Evolutionary conservation across 1,140 invertebrate genomes (phyloP).

Genomic region (Contarinia nasturtii): DNA sequence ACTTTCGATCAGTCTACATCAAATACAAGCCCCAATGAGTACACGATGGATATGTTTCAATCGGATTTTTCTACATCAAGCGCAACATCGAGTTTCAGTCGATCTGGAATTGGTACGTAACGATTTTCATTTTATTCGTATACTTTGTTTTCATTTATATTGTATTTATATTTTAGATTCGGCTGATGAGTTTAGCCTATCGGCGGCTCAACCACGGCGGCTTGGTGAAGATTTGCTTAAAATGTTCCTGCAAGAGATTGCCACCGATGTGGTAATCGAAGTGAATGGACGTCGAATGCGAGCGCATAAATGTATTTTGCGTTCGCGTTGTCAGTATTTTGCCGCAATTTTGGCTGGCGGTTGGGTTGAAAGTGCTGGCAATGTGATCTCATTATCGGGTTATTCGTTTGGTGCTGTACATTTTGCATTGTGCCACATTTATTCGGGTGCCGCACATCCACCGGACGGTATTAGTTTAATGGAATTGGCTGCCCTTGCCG

Average conservation of each 20-base stretch:
- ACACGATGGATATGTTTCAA: conserved; percentile 15
- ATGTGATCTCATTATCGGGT: conserved; percentile 66
- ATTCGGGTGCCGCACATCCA: conserved; percentile 69
- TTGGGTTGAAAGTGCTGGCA: conserved; percentile 58
- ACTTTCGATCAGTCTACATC: conserved; percentile 10
- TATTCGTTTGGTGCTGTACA: conserved; percentile 68
- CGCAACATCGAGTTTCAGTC: conserved; percentile 20
- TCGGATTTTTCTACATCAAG: conserved; percentile 15
- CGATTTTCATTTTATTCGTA: background rate
- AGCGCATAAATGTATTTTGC: conserved; percentile 77
- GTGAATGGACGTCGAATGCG: conserved; percentile 57
- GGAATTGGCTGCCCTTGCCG: conserved; percentile 67
- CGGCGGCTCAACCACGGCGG: conserved; percentile 27
- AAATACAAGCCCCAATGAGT: conserved; percentile 8
- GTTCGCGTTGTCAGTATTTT: conserved; percentile 78
- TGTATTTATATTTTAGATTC: background rate
- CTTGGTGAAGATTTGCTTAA: conserved; percentile 68
- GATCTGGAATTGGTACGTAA: conserved; percentile 15
- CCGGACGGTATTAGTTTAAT: conserved; percentile 67
- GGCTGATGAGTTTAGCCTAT: conserved; percentile 20
- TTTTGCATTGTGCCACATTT: conserved; percentile 80
- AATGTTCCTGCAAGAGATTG: conserved; percentile 78
- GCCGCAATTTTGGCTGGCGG: conserved; percentile 71
- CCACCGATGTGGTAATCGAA: conserved; percentile 63
- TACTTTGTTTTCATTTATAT: background rate